phyloP scores from a whole-genome alignment of 2,888 invertebrate species.

The Cheilosia vernalis region DNA sequence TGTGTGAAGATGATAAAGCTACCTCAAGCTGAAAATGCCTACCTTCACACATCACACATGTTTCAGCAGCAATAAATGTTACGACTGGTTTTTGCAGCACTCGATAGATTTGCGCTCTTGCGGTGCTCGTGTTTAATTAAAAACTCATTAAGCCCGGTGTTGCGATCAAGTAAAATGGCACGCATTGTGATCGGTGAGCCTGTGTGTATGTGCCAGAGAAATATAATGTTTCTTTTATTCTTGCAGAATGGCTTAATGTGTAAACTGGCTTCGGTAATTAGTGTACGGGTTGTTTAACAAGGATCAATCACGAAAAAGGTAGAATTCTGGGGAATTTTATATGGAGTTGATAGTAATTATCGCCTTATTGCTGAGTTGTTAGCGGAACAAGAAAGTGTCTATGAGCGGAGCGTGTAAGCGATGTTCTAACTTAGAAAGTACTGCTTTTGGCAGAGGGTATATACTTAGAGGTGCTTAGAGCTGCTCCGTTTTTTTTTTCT shows the following conservation, averaged over 20 bases:
- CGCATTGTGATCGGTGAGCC: slow-evolving; percentile 60
- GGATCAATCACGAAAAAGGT: slow-evolving; percentile 67
- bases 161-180: slow-evolving; percentile 51
- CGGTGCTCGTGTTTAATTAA: slow-evolving; percentile 71
- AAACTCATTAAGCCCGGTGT: slow-evolving; percentile 67
- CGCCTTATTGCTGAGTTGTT: slow-evolving; percentile 42
- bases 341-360: slow-evolving; percentile 57
- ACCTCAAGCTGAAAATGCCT: slow-evolving; percentile 33
- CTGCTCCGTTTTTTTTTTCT: no score
- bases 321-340: slow-evolving; percentile 65
- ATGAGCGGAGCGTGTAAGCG: no score
- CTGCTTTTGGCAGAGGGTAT: no score
- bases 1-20: slow-evolving; percentile 67
- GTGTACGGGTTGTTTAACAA: slow-evolving; percentile 64
- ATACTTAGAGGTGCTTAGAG: no score
- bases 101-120: slow-evolving; percentile 12
- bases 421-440: no score
- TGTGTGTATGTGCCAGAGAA: slow-evolving; percentile 6
- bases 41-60: slow-evolving; percentile 28
- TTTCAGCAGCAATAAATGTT: slow-evolving; percentile 44
- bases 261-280: slow-evolving; percentile 59
- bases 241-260: slow-evolving; percentile 5
- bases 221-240: slow-evolving; percentile 13
- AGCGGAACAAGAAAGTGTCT: background rate
- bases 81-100: slow-evolving; percentile 49